Evolutionary conservation across 2,888 invertebrate species (phyloP), one percentile per base, ranked within the genome.

Genomic region (Hydropsyche betteni): DNA sequence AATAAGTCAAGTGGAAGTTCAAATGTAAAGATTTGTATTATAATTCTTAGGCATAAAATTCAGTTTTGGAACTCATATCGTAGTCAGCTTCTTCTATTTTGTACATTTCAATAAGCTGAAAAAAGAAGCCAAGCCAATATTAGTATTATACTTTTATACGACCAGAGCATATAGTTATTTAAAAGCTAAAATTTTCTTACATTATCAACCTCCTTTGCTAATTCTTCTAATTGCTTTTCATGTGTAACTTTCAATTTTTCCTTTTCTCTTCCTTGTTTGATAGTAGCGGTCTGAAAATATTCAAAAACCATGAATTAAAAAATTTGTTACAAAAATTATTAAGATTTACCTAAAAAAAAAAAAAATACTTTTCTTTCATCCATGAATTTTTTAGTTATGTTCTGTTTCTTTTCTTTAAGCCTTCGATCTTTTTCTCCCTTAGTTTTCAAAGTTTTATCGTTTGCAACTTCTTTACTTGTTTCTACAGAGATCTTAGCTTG

Each of bases 401-500:
- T 98, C 83, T 98, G 97, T 82, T 98, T 97, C 85, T 98, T 96
- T 85, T 99, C 97, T 38, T 95, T 89, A 75, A 98, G 89, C 64
- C 98, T 90, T 61, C 98, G 91, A 83, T 99, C 99, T 82, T 97
- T 95, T 84, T 99, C 99, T 78, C 96, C 97, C 82, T 99, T 97
- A 75, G 98, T 98, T 85, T 98, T 94, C 75, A 99, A 89, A 0
- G 95, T 95, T 86, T 99, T 99, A 85, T 99, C 99, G 84, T 94
- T 95, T 83, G 93, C 92, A 68, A 99, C 97, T 83, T 96, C 96
- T 86, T 96, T 96, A 83, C 95, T 95, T 24, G 98, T 98, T 84
- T 99, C 99, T 81, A 99, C 96, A 70, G 98, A 98, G 81, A 95
- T 92, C 87, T 97, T 98, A 4, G 98, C 97, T 86, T 99, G 99